These are phyloP conservation scores for Drosophila koepferae DNA, from an alignment of 2,888 invertebrate genomes.

Conservation along the genomic window DNA sequence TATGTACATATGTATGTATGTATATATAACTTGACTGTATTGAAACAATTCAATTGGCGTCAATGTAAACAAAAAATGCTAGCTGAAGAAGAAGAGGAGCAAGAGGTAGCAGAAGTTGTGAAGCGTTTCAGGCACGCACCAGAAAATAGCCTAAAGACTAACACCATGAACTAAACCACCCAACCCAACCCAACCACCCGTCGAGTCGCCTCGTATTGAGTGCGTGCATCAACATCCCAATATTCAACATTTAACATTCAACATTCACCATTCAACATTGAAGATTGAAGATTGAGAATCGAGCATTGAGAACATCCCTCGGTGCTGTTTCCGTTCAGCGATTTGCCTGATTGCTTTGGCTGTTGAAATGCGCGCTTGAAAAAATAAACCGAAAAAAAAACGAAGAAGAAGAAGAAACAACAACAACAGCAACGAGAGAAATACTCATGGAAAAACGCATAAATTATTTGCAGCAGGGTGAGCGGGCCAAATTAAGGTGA, in stretches of 20 bases:
- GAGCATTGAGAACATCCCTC: slow-evolving; percentile 56
- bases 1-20: neutral
- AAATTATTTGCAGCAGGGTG: slow-evolving; percentile 67
- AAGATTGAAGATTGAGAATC: slow-evolving; percentile 6
- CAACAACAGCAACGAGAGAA: neutral
- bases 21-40: slow-evolving; percentile 7
- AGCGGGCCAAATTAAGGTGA: slow-evolving; percentile 71
- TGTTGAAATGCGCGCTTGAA: slow-evolving; percentile 79
- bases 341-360: slow-evolving; percentile 73
- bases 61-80: slow-evolving; percentile 61
- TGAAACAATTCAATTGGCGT: slow-evolving; percentile 63
- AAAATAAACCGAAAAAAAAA: slow-evolving; percentile 69
- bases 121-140: slow-evolving; percentile 52
- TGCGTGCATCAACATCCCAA: slow-evolving; percentile 53
- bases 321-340: slow-evolving; percentile 67
- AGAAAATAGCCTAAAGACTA: slow-evolving; percentile 39
- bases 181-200: slow-evolving; percentile 57
- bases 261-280: slow-evolving; percentile 22
- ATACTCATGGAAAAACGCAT: slow-evolving; percentile 68
- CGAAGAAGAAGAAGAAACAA: neutral
- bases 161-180: neutral
- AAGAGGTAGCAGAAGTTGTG: slow-evolving; percentile 16
- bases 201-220: slow-evolving; percentile 33
- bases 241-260: slow-evolving; percentile 31
- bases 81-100: neutral